Base-by-base conservation (phyloP, 2,888 invertebrate genomes). In the Oxytorus armatus region DNA sequence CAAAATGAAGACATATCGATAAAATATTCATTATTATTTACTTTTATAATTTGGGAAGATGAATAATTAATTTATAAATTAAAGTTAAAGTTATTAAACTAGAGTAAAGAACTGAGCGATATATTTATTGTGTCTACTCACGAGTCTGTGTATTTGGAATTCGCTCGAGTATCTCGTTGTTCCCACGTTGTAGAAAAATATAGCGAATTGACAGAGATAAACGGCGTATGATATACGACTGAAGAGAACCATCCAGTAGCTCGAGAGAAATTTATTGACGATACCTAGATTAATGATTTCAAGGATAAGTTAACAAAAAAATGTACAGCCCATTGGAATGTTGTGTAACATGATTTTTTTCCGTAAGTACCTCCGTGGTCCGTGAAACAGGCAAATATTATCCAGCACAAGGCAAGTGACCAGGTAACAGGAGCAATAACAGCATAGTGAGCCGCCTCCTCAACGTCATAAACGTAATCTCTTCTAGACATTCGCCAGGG, bases 151-250 rank as follows among this genome's bases (percentile, higher is more conserved):
- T 25, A 94, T 70, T 44, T 93, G 93, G 89, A 95, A 95, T 89
- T 94, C 94, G 14, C 92, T 92, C 0, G 95, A 92, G 53, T 94
- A 94, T 86, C 94, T 94, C 0, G 93, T 93, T n/a, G 93, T 94
- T 55, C 94, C 95, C 21, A 94, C 93, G 63, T 94, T 94, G 82
- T 95, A 95, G 78, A 95, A 94, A 85, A 95, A 95, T 55, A 95
- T 93, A 18, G 94, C 92, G 86, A 95, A 95, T 88, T 95, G 95
- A 36, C 94, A 93, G 36, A 96, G 92, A 83, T 95, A 95, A 74
- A 95, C 92, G 0, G 95, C 94, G 84, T 95, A 95, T 0, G 95
- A 95, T 29, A 96, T 92, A 47, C 94, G 93, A 84, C 95, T 95
- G 81, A 95, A 92, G 75, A 95, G 88, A 5, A 94, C 90, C 82